Conservation (phyloP, 2,888 invertebrate species). For the Geophilus truncorum region DNA sequence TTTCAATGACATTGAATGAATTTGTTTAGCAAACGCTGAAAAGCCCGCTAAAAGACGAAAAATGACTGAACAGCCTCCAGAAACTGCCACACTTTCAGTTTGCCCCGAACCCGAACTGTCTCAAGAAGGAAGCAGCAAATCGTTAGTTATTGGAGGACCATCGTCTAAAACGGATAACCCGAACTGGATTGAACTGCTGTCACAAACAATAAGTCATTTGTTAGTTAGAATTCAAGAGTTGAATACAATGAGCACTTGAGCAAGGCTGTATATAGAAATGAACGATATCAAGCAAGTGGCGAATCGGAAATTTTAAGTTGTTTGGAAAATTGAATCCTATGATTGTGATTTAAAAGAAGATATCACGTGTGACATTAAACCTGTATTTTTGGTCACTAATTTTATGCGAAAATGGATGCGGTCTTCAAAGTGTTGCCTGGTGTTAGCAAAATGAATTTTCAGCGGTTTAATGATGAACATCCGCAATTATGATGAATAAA, state of each 20-base stretch:
- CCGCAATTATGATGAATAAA: background rate
- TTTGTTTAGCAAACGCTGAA: background rate
- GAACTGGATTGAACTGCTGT: constrained; percentile 5
- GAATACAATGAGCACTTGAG: background rate
- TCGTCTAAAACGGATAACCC: background rate
- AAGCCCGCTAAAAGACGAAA: constrained; percentile 11
- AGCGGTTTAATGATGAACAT: background rate
- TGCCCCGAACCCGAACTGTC: background rate
- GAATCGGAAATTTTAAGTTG: background rate
- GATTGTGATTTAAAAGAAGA: background rate
- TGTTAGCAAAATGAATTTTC: background rate
- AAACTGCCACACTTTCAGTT: background rate
- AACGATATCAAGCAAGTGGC: background rate
- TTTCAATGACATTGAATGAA: background rate
- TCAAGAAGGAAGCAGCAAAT: background rate
- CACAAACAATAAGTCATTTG: constrained; percentile 9
- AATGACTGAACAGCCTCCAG: background rate
- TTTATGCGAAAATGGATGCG: background rate
- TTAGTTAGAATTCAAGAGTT: constrained; percentile 8
- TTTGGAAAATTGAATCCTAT: background rate
- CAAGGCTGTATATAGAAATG: background rate
- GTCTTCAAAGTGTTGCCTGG: background rate
- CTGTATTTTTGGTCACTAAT: background rate
- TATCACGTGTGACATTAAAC: background rate
- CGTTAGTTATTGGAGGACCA: background rate